Evolutionary conservation across 2,888 invertebrate species (phyloP), one percentile per base, ranked within the genome.

Genomic region (Timema podura): DNA sequence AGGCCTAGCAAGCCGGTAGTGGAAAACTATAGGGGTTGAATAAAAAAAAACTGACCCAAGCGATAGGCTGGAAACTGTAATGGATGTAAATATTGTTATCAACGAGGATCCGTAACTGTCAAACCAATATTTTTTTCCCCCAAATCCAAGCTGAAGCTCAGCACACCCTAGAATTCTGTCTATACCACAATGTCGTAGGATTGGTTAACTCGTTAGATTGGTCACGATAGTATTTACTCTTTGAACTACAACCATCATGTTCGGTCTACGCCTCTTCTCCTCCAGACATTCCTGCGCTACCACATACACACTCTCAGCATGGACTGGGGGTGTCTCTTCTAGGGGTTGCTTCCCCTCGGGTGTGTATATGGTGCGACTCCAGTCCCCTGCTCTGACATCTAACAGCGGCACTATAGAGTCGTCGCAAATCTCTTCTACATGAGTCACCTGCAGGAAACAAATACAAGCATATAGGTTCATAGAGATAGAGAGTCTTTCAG

Each of bases 201-300:
- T 30, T 30, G 30, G 3, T 30, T 3, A 30, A 30, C 30, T 30
- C 30, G 30, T 30, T 3, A 30, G 30, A 30, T 30, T 30, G 30
- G 30, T 30, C 7, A 48, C 65, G 57, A 70, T 57, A 16, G 13
- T 67, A 73, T 75, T 72, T 68, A 86, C 78, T 51, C 77, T 78
- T 70, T 81, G 78, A 74, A 83, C 82, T 48, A 88, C 82, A 75
- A 83, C 79, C 70, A 82, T 82, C 83, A 90, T 89, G 11, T 83
- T 80, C 0, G 89, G 89, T 75, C 91, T 78, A 65, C 83, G 82
- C 75, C 85, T 85, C 72, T 87, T 85, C 59, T 83, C 80, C 70
- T 83, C 80, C 68, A 89, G 81, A 77, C 91, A 91, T 57, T 77
- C 80, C 69, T 80, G 79, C 5, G 89, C 84, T 59, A 90, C 78